Percentiles rank a stretch among this genome's conserved stretches.
These are phyloP conservation scores for Tanytarsus gracilentus DNA, from an alignment of 2,888 invertebrate genomes.

Conservation along the genomic window DNA sequence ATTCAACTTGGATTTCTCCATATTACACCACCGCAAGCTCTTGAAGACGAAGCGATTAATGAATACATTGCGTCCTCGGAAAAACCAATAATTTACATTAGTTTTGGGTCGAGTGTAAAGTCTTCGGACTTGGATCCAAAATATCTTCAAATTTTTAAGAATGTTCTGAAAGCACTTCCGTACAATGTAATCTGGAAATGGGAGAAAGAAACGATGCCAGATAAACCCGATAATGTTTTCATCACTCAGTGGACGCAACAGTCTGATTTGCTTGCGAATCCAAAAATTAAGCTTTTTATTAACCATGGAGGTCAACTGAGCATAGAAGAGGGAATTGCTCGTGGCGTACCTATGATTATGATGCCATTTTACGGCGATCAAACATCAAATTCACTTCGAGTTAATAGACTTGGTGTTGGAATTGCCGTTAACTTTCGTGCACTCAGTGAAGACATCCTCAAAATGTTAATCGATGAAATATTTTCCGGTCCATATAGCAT, in stretches of 20 bases:
- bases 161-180: not conserved
- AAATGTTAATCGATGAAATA: not conserved
- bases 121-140: slow-evolving; percentile 2
- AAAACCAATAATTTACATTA: slow-evolving; percentile 16
- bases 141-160: not conserved
- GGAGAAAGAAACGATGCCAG: slow-evolving; percentile 1
- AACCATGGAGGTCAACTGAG: slow-evolving; percentile 11
- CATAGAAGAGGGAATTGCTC: slow-evolving; percentile 3
- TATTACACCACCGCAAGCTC: not conserved
- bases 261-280: slow-evolving; percentile 20
- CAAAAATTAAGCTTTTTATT: slow-evolving; percentile 17
- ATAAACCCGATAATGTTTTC: slow-evolving; percentile 11
- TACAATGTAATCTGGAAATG: slow-evolving; percentile 22
- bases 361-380: slow-evolving; percentile 12
- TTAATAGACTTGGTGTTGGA: slow-evolving; percentile 1
- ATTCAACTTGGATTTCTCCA: slow-evolving; percentile 17
- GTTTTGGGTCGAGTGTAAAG: slow-evolving; percentile 13
- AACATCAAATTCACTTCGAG: not conserved
- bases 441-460: not conserved
- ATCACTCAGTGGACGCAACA: slow-evolving; percentile 8
- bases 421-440: not conserved
- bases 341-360: slow-evolving; percentile 9
- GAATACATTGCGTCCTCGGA: not conserved
- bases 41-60: not conserved
- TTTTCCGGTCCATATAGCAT: not conserved